Conservation (phyloP, 2,113 vertebrate genomes). For the Rhadina sibilatrix region DNA sequence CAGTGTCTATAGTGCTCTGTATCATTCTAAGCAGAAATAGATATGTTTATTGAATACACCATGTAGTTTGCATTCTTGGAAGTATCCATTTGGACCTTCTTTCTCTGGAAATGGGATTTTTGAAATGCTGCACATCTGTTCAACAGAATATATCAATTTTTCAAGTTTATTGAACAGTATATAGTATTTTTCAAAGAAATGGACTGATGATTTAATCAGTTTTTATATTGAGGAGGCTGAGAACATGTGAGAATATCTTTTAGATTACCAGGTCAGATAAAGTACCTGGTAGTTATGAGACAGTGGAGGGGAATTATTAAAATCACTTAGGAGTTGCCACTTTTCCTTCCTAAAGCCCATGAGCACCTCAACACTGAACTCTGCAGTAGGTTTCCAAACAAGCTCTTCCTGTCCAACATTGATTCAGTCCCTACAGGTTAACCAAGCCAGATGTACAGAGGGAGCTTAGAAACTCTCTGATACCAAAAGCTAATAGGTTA, state of each 20-base stretch:
- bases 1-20: conserved; percentile 41
- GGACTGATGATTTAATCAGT: neutral
- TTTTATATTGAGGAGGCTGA: neutral
- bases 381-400: neutral
- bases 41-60: conserved; percentile 32
- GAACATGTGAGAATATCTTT: neutral
- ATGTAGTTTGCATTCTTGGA: neutral
- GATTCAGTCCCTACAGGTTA: neutral
- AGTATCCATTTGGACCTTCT: conserved; percentile 40
- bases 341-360: neutral
- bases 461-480: neutral
- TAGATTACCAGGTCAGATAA: neutral
- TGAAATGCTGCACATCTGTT: neutral
- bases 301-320: neutral
- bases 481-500: neutral
- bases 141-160: neutral
- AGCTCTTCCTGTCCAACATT: neutral
- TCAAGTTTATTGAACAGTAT: neutral
- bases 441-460: neutral
- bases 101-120: conserved; percentile 24
- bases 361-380: neutral
- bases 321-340: neutral
- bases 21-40: conserved; percentile 47
- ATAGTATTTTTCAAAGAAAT: neutral
- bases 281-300: neutral